These are phyloP conservation scores for Eristalis intricaria DNA, from an alignment of 2,888 invertebrate genomes.

Conservation along the genomic window DNA sequence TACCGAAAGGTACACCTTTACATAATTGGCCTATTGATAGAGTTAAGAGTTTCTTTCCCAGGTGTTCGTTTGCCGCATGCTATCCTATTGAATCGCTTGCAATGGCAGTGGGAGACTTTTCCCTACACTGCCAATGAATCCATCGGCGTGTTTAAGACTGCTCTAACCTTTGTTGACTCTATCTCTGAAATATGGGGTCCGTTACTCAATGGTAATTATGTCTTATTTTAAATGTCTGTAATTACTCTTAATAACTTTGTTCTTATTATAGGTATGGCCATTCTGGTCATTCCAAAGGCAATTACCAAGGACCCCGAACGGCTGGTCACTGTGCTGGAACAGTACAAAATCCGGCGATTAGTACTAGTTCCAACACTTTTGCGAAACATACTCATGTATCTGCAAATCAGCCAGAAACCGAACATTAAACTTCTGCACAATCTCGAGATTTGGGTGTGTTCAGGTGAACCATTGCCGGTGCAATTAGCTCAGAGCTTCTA, in stretches of 20 bases:
- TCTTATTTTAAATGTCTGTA: background rate
- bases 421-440: conserved; percentile 82
- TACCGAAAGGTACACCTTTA: conserved; percentile 87
- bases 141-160: conserved; percentile 93
- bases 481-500: conserved; percentile 89
- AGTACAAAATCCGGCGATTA: conserved; percentile 89
- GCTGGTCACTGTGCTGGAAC: conserved; percentile 86
- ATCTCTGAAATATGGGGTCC: conserved; percentile 94
- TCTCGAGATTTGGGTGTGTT: conserved; percentile 91
- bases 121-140: conserved; percentile 87
- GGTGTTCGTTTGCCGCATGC: conserved; percentile 91
- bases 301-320: conserved; percentile 90
- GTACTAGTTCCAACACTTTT: conserved; percentile 93
- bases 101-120: conserved; percentile 93
- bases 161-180: conserved; percentile 95
- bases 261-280: conserved; percentile 81
- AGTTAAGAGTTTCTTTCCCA: conserved; percentile 76
- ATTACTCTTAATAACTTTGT: background rate
- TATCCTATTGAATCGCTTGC: conserved; percentile 90
- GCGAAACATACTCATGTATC: conserved; percentile 89
- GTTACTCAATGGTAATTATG: conserved; percentile 85
- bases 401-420: conserved; percentile 84
- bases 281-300: conserved; percentile 88
- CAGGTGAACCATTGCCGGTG: conserved; percentile 90
- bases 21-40: background rate